These are phyloP conservation scores for Lepidurus couesii DNA, from an alignment of 1,140 invertebrate genomes.

Conservation along the genomic window DNA sequence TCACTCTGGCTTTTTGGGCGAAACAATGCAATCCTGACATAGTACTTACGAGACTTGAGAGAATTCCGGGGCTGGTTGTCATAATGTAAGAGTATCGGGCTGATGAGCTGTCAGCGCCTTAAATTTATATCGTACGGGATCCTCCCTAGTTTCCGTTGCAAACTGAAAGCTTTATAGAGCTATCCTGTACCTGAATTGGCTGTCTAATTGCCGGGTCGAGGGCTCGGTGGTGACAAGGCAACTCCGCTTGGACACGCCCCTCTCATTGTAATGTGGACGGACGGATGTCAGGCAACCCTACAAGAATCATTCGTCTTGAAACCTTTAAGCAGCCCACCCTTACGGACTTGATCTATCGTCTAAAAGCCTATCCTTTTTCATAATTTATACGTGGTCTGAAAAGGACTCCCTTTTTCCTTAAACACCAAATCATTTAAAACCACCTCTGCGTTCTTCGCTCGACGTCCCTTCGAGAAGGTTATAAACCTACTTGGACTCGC, in stretches of 20 bases:
- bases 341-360: constrained; percentile 5
- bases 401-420: not conserved
- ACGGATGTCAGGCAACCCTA: not conserved
- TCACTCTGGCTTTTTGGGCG: too few species aligned
- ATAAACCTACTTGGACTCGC: not conserved
- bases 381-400: not conserved
- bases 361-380: not conserved
- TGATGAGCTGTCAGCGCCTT: not conserved
- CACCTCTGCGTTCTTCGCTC: not conserved
- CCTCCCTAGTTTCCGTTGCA: not conserved
- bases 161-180: not conserved
- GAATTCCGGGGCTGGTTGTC: not conserved
- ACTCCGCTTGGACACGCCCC: not conserved
- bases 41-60: too few species aligned
- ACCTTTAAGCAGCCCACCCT: not conserved
- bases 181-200: constrained; percentile 14
- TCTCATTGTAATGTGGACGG: not conserved
- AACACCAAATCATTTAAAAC: not conserved
- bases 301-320: constrained; percentile 6
- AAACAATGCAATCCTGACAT: too few species aligned
- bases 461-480: not conserved
- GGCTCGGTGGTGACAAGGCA: constrained; percentile 13
- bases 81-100: not conserved
- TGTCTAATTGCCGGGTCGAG: constrained; percentile 20
- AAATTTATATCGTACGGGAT: not conserved